These are phyloP conservation scores for Cichlasoma orientale DNA, from an alignment of 2,797 vertebrate species.

Conservation along the genomic window DNA sequence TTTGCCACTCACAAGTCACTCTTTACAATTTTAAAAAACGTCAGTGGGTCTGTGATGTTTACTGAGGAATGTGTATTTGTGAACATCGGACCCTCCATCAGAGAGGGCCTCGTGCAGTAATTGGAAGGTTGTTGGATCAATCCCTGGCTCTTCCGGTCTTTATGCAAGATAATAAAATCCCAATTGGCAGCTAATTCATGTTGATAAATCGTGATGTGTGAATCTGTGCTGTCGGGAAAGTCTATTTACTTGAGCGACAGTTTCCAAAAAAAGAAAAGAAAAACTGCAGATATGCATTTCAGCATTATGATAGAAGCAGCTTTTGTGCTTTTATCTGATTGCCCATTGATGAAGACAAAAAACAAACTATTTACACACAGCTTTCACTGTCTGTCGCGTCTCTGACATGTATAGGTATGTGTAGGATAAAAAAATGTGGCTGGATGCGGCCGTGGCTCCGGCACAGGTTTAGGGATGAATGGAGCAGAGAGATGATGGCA, in stretches of 20 bases:
- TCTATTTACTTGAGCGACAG: constrained; percentile 5
- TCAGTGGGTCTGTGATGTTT: background rate
- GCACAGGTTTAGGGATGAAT: constrained; percentile 16
- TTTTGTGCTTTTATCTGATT: constrained; percentile 52
- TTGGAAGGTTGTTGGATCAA: background rate
- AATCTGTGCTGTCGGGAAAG: background rate
- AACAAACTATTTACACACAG: background rate
- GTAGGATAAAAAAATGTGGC: constrained; percentile 1
- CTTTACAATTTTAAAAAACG: constrained; percentile 32
- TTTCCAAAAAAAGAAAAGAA: constrained; percentile 11
- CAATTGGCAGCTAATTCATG: background rate
- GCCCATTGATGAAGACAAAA: constrained; percentile 41
- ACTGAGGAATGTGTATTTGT: constrained; percentile 38
- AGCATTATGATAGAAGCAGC: constrained; percentile 22
- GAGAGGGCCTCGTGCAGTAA: background rate
- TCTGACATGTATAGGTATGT: constrained; percentile 21
- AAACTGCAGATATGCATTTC: constrained; percentile 9
- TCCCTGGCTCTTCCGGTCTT: background rate
- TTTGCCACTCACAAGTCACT: constrained; percentile 32
- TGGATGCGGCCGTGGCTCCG: constrained; percentile 23
- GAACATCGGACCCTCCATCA: background rate
- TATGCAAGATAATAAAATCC: background rate
- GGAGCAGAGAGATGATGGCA: background rate
- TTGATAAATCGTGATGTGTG: too few species aligned
- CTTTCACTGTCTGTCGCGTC: constrained; percentile 4